Evolutionary conservation across 2,113 vertebrate genomes (phyloP).

Genomic region (Dasypus novemcinctus): DNA sequence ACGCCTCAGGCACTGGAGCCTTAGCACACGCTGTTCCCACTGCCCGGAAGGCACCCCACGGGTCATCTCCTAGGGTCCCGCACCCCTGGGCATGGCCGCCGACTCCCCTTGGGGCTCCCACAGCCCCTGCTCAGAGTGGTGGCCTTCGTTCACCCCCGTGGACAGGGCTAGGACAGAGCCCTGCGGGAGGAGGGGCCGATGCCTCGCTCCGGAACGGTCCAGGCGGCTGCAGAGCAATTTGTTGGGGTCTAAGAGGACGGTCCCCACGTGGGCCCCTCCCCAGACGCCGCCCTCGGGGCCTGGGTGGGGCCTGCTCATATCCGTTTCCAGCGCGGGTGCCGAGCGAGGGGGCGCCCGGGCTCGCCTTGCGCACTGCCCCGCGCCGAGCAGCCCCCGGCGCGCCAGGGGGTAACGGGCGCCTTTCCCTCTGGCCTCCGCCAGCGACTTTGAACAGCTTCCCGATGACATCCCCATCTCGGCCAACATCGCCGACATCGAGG

Average conservation of each 20-base stretch:
- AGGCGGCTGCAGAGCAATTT: rapidly evolving
- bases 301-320: not conserved
- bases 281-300: rapidly evolving
- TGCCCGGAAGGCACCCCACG: not conserved
- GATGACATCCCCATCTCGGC: conserved; percentile 91
- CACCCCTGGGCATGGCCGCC: not conserved
- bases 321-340: not conserved
- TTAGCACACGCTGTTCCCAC: not conserved
- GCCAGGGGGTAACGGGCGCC: not conserved
- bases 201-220: rapidly evolving
- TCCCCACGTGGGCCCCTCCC: rapidly evolving
- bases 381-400: rapidly evolving
- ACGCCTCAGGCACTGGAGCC: not conserved
- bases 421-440: conserved; percentile 61
- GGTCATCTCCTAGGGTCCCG: not conserved
- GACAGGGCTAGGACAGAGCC: not conserved
- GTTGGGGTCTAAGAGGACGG: rapidly evolving
- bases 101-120: not conserved
- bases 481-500: conserved; percentile 93
- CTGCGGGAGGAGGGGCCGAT: not conserved
- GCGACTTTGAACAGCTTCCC: conserved; percentile 96
- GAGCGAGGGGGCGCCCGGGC: rapidly evolving
- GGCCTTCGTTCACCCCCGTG: not conserved
- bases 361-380: not conserved
- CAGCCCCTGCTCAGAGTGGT: not conserved